Conservation (phyloP, 2,888 invertebrate genomes). For the Meliscaeva auricollis region DNA sequence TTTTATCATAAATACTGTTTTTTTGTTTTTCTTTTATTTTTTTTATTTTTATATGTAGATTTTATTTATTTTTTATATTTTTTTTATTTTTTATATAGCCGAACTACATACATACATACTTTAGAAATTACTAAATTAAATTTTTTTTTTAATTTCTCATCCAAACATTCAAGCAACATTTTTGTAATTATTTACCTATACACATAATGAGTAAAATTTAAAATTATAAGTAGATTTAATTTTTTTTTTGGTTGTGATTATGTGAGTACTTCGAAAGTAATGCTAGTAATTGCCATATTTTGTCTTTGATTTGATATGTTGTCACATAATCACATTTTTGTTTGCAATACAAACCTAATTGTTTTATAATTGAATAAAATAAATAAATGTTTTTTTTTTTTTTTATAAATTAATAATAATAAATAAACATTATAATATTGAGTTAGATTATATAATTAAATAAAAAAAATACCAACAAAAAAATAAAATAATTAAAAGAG, state of each 20-base stretch:
- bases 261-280: slow-evolving; percentile 11
- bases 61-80: slow-evolving; percentile 57
- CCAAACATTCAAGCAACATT: slow-evolving; percentile 32
- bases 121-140: slow-evolving; percentile 70
- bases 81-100: slow-evolving; percentile 74
- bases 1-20: slow-evolving; percentile 74
- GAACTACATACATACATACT: slow-evolving; percentile 74
- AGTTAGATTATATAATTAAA: slow-evolving; percentile 28
- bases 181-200: slow-evolving; percentile 16
- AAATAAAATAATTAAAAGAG: slow-evolving; percentile 27
- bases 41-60: slow-evolving; percentile 55
- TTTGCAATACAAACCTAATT: not conserved
- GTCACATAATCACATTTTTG: slow-evolving; percentile 49
- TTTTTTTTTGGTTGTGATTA: slow-evolving; percentile 29
- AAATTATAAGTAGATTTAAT: slow-evolving; percentile 13
- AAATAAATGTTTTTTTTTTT: slow-evolving; percentile 13
- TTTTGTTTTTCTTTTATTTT: slow-evolving; percentile 67
- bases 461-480: slow-evolving; percentile 31
- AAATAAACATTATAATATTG: slow-evolving; percentile 38
- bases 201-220: slow-evolving; percentile 32
- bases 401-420: slow-evolving; percentile 37
- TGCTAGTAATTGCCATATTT: slow-evolving; percentile 44
- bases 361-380: slow-evolving; percentile 4
- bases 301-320: slow-evolving; percentile 58
- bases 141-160: slow-evolving; percentile 5